phyloP scores from a whole-genome alignment of 2,888 invertebrate genomes.

The Melinaea marsaeus region DNA sequence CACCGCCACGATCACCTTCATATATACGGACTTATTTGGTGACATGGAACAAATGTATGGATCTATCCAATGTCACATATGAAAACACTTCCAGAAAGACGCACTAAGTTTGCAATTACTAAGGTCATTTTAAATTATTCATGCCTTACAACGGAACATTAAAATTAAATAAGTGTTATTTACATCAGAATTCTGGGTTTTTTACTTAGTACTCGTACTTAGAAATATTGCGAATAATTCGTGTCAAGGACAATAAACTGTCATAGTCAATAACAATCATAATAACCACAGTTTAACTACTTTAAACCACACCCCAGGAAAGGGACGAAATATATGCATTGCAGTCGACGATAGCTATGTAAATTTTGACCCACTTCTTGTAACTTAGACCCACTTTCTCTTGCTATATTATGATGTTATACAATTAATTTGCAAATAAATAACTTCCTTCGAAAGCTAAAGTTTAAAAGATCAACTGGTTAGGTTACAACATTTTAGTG shows the following conservation, averaged over 20 bases:
- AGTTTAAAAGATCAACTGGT: too few relatives aligned
- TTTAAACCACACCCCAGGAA: conserved; percentile 15
- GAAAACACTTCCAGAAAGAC: conserved; percentile 12
- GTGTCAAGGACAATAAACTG: conserved; percentile 10
- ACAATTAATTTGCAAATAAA: neutral
- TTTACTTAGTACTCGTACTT: neutral
- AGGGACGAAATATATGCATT: conserved; percentile 38
- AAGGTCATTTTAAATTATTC: conserved; percentile 14
- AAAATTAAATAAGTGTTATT: too few relatives aligned
- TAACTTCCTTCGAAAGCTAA: neutral
- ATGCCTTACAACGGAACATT: too few relatives aligned
- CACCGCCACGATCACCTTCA: conserved; percentile 70
- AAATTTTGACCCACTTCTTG: conserved; percentile 40
- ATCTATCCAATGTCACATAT: conserved; percentile 53
- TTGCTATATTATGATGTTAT: neutral
- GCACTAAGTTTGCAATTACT: conserved; percentile 7
- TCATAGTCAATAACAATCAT: conserved; percentile 8
- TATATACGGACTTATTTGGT: conserved; percentile 73
- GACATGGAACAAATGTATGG: conserved; percentile 62
- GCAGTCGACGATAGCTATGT: conserved; percentile 58
- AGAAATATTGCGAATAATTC: conserved; percentile 4
- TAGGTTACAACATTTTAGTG: too few relatives aligned
- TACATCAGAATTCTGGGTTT: neutral
- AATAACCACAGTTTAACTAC: conserved; percentile 17
- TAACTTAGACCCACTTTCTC: conserved; percentile 9